Conservation (phyloP, 2,797 vertebrate species). For the Astyanax mexicanus region DNA sequence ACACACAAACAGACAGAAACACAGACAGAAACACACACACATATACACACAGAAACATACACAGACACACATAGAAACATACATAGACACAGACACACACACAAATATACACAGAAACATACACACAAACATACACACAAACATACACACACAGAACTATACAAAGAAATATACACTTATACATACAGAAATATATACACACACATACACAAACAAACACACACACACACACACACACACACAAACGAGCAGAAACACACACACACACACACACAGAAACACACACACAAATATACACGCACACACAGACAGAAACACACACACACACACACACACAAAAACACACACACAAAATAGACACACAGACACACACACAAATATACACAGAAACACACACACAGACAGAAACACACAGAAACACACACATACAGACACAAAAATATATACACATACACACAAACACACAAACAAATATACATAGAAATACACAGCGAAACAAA, state of each 20-base stretch:
- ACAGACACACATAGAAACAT: not conserved
- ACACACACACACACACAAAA: slow-evolving; percentile 36
- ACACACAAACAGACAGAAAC: not conserved
- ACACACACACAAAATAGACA: not conserved
- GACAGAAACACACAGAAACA: not conserved
- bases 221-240: slow-evolving; percentile 36
- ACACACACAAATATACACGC: no score
- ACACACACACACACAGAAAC: no score
- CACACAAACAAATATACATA: no score
- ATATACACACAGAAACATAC: not conserved
- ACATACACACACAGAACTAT: not conserved
- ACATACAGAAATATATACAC: no score
- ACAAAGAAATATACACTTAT: not conserved
- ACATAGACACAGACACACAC: slow-evolving; percentile 30
- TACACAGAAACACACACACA: slow-evolving; percentile 28
- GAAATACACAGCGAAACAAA: no score
- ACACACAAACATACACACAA: not conserved
- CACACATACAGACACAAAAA: not conserved
- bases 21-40: no score
- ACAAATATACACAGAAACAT: not conserved
- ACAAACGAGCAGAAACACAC: no score
- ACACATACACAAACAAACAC: not conserved
- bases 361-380: not conserved
- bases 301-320: not conserved
- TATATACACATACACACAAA: not conserved